A percentile compares a stretch with the other conserved stretches of the same genome.
These are phyloP conservation scores for Microtus pennsylvanicus DNA, from an alignment of 2,113 vertebrate genomes.

Conservation along the genomic window DNA sequence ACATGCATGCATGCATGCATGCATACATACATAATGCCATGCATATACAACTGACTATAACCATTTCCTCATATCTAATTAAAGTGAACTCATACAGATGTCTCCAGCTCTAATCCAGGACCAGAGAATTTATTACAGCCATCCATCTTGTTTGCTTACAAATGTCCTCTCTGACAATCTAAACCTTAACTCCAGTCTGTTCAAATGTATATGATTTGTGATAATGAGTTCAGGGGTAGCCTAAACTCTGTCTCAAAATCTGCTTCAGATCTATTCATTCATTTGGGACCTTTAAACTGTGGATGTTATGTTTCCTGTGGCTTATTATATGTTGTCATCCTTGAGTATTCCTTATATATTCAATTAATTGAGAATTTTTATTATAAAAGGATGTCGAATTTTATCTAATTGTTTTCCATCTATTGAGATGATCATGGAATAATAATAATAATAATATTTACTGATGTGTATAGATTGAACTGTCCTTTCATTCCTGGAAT, in stretches of 20 bases:
- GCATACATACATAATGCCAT: neutral
- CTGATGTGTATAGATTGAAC: neutral
- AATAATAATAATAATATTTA: neutral
- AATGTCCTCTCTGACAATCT: neutral
- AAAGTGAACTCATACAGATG: neutral
- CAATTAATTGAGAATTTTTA: neutral
- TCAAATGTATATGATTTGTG: neutral
- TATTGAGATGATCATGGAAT: neutral
- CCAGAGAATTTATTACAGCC: neutral
- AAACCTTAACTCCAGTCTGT: neutral
- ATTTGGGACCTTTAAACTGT: neutral
- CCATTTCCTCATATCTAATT: neutral
- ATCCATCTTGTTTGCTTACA: neutral
- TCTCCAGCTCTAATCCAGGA: neutral
- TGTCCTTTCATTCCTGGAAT: neutral
- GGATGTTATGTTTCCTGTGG: neutral
- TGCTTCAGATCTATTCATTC: neutral
- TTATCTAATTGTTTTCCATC: neutral
- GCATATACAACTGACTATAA: neutral
- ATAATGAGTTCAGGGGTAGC: neutral
- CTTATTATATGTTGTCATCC: neutral
- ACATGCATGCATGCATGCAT: neutral
- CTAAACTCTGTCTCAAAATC: neutral
- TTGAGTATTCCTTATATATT: neutral
- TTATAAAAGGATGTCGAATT: neutral